A percentile compares a stretch with the other conserved stretches of the same genome.
Evolutionary conservation across 2,797 vertebrate genomes (phyloP).

Genomic region (Coreius guichenoti): DNA sequence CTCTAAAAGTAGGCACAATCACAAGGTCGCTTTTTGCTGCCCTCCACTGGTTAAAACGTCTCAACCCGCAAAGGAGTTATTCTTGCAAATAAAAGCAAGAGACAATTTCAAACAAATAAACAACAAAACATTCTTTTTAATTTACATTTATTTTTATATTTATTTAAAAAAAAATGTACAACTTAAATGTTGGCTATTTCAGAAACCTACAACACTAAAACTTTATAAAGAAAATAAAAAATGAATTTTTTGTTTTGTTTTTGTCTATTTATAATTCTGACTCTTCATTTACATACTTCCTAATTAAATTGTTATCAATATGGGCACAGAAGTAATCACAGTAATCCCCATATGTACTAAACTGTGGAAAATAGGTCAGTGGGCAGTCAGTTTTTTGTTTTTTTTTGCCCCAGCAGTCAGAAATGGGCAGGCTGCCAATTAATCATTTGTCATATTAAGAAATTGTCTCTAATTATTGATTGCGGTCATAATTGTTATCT

Average conservation of each 20-base stretch:
- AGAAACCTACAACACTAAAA: background rate
- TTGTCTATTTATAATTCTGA: background rate
- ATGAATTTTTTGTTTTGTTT: background rate
- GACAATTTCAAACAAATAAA: background rate
- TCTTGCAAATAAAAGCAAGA: background rate
- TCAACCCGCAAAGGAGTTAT: background rate
- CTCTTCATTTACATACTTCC: slow-evolving; percentile 45
- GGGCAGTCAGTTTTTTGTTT: slow-evolving; percentile 41
- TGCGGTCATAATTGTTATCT: background rate
- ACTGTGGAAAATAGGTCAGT: slow-evolving; percentile 64
- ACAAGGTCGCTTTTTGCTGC: slow-evolving; percentile 15
- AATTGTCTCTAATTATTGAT: background rate
- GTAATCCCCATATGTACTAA: slow-evolving; percentile 51
- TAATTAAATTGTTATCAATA: slow-evolving; percentile 53
- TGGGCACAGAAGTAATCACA: slow-evolving; percentile 38
- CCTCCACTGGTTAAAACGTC: slow-evolving; percentile 34
- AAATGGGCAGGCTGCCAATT: slow-evolving; percentile 56
- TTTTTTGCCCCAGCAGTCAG: slow-evolving; percentile 31
- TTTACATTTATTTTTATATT: background rate
- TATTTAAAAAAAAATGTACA: background rate
- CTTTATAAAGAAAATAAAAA: background rate
- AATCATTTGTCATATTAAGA: background rate
- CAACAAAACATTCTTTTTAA: background rate
- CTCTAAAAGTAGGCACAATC: no score
- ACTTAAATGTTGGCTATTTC: background rate